Base-by-base conservation (phyloP, 2,113 vertebrate species). In the Phodopus roborovskii region DNA sequence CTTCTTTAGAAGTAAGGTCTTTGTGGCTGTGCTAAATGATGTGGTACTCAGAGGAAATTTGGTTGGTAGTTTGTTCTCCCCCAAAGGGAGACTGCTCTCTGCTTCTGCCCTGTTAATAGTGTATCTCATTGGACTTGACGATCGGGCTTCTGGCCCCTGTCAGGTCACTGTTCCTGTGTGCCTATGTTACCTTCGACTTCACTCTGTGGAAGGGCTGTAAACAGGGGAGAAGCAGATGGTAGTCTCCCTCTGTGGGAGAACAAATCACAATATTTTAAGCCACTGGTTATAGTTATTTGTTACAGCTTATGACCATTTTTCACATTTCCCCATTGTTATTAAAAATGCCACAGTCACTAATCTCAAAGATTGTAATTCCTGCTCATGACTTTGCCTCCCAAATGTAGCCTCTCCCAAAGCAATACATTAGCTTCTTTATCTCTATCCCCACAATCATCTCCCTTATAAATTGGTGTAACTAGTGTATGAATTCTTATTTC, bases 1-100 rank as follows among this genome's bases (percentile, higher is more conserved):
- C 12, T 70, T 71, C 79, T 71, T 68, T 91, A 87, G 22, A 95
- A 84, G 66, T 71, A 79, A 56, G 24, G 30, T 90, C 77, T 75
- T 81, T 84, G 50, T n/a, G 68, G 48, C 16, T 81, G 48, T 53
- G 42, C 74, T 68, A 45, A 20, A 33, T 45, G 26, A 56, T 68
- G 28, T 79, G 22, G 12, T 30, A 3, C 20, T 88, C 42, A 11
- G 42, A 19, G 79, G 36, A 16, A n/a, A 66, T 36, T 74, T 60
- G 48, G 4, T 39, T 78, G 33, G 60, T 56, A 12, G 13, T 56
- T 56, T 56, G 53, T 56, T 12, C 53, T 56, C 53, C 53, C 53
- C 3, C 53, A 56, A 12, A 56, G 53, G 53, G 53, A 56, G 53
- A 56, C 53, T 12, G 3, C 53, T 56, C 11, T 56, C 53, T 56